Evolutionary conservation across 2,797 vertebrate species (phyloP), one percentile per base, ranked within the genome.

Genomic region (Danio aesculapii): DNA sequence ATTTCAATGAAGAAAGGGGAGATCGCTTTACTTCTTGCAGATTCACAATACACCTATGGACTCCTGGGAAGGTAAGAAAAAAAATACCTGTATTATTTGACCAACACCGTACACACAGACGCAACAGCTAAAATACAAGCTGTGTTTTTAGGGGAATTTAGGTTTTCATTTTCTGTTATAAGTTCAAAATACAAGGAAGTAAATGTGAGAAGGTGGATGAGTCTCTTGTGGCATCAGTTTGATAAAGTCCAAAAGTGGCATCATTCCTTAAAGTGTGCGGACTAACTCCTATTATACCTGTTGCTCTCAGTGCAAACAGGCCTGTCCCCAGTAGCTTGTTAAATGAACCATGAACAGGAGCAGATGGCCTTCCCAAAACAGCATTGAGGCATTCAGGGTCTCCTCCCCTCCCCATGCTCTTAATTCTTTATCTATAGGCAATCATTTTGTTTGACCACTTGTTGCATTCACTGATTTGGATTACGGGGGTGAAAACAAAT

Each of bases 21-120:
- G 89, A 88, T 96, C 78, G 88, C 93, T 59, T 92, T 96, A 87
- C 91, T 96, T 81, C 92, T 97, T 87, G 94, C 94, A n/a, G 92
- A 94, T 83, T 94, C 93, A 39, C 92, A 90, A 75, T 96, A 94
- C 79, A 90, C 92, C 49, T 97, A 95, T 10, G 94, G 94, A 83
- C 92, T 83, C 84, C 88, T 90, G 55, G 96, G 95, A 93, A 96
- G 96, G 96, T 96, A 94, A 73, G 16, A 39, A 16, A 11, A 66
- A 41, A 46, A 14, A 13, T 49, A 17, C 6, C 11, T 39, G 10
- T 6, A 41, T 14, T 19, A 52, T 16, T 21, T 10, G 8, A 3
- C 41, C 8, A 11, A 67, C 43, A 66, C 47, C 3, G 30, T 55
- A 16, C 6, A 39, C 17, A 16, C 30, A 39, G 19, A 14, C 55